phyloP scores from a whole-genome alignment of 2,113 vertebrate genomes.

The Eurystomus gularis region DNA sequence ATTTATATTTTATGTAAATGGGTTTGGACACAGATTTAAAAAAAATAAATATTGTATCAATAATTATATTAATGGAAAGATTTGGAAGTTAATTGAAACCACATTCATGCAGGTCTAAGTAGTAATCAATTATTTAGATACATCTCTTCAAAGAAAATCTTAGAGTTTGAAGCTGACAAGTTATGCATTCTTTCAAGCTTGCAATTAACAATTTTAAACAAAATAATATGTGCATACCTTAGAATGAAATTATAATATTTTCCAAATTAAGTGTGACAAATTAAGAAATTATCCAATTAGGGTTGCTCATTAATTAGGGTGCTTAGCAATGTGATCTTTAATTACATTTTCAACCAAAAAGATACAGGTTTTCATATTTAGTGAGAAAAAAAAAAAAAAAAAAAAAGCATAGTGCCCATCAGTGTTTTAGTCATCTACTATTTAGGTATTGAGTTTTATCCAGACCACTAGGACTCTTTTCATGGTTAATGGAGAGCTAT shows the following conservation, averaged over 20 bases:
- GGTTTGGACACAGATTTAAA: not conserved
- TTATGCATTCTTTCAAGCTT: not conserved
- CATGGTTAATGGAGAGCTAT: not conserved
- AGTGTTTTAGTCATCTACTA: not conserved
- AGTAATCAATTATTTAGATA: slow-evolving; percentile 30
- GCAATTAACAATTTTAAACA: not conserved
- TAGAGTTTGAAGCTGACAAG: not conserved
- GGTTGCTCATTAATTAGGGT: not conserved
- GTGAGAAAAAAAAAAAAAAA: not conserved
- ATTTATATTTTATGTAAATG: not conserved
- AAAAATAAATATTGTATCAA: not conserved
- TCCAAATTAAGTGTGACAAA: not conserved
- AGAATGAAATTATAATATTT: not conserved
- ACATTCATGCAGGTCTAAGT: not conserved
- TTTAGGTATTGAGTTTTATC: not conserved
- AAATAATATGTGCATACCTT: not conserved
- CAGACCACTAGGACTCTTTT: not conserved
- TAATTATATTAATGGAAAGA: slow-evolving; percentile 27
- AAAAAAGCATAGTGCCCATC: not conserved
- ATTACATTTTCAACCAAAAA: not conserved
- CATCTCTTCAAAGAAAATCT: slow-evolving; percentile 10
- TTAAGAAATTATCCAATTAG: not conserved
- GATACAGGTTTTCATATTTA: not conserved
- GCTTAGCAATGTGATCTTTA: not conserved
- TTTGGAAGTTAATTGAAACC: slow-evolving; percentile 20